Conservation (phyloP, 2,797 vertebrate species). For the Sternarchorhynchus goeldii region DNA sequence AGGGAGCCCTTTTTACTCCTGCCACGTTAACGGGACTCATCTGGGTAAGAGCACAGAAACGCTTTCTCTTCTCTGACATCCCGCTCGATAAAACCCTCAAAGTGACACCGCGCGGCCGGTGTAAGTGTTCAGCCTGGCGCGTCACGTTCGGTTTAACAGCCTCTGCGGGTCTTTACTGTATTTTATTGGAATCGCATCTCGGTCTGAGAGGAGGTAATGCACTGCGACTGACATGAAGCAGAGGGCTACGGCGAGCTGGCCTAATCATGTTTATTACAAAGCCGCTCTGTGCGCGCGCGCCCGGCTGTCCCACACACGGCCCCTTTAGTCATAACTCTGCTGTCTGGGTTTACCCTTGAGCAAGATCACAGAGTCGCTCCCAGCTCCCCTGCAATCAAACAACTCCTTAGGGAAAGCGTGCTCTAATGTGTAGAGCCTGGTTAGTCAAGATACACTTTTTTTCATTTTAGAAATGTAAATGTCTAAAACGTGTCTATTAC, state of each 20-base stretch:
- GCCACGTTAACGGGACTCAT: conserved; percentile 38
- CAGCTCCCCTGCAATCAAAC: not conserved
- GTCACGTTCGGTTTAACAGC: conserved; percentile 79
- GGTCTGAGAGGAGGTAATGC: conserved; percentile 62
- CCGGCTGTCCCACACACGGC: conserved; percentile 68
- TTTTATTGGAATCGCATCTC: conserved; percentile 64
- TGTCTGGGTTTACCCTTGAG: conserved; percentile 74
- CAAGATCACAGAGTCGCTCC: conserved; percentile 66
- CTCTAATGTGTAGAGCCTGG: not conserved
- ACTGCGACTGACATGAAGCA: conserved; percentile 38
- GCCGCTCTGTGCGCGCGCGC: conserved; percentile 48
- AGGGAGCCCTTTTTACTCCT: conserved; percentile 28
- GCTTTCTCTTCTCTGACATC: conserved; percentile 55
- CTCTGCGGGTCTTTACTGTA: conserved; percentile 60
- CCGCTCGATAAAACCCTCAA: conserved; percentile 73
- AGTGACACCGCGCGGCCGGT: conserved; percentile 70
- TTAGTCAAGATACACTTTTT: not conserved
- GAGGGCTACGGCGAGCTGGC: conserved; percentile 47
- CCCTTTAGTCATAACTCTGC: conserved; percentile 73
- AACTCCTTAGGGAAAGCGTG: not conserved
- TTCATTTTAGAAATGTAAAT: not conserved
- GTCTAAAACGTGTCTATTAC: not conserved
- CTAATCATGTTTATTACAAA: conserved; percentile 71
- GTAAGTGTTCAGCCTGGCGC: conserved; percentile 66
- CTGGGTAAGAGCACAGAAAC: conserved; percentile 48